phyloP scores from a whole-genome alignment of 2,797 vertebrate genomes.

The Champsocephalus esox region DNA sequence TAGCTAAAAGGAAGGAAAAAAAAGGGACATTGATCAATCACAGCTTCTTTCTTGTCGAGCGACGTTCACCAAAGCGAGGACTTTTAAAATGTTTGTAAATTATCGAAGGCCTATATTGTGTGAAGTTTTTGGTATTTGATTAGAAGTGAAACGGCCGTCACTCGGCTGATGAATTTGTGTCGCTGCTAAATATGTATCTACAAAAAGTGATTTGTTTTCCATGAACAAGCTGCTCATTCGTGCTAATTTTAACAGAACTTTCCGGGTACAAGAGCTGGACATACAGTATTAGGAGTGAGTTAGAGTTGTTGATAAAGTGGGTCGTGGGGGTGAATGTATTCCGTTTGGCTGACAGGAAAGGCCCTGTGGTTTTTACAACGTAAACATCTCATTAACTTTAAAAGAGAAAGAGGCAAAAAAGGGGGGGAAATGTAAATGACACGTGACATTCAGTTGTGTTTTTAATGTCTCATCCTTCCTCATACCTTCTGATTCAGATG shows the following conservation, averaged over 20 bases:
- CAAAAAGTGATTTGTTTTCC: conserved; percentile 7
- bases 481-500: conserved; percentile 52
- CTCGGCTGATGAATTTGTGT: conserved; percentile 25
- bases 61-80: conserved; percentile 70
- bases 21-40: conserved; percentile 33
- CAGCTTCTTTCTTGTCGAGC: conserved; percentile 57
- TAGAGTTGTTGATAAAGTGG: conserved; percentile 1
- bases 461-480: conserved; percentile 53
- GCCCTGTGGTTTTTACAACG: conserved; percentile 44
- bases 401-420: conserved; percentile 27
- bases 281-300: neutral
- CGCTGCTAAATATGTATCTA: conserved; percentile 23
- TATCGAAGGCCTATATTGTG: conserved; percentile 39
- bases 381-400: conserved; percentile 32
- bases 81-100: conserved; percentile 47
- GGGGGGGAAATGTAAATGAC: conserved; percentile 26
- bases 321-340: conserved; percentile 35
- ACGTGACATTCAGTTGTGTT: conserved; percentile 35
- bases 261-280: conserved; percentile 2
- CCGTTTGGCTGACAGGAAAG: conserved; percentile 30
- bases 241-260: conserved; percentile 25
- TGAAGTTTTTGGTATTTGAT: conserved; percentile 35
- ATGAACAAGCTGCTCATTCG: conserved; percentile 2
- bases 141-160: conserved; percentile 12
- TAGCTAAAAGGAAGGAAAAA: neutral